Base-by-base conservation (phyloP, 2,888 invertebrate species). In the Rhamnusium bicolor region DNA sequence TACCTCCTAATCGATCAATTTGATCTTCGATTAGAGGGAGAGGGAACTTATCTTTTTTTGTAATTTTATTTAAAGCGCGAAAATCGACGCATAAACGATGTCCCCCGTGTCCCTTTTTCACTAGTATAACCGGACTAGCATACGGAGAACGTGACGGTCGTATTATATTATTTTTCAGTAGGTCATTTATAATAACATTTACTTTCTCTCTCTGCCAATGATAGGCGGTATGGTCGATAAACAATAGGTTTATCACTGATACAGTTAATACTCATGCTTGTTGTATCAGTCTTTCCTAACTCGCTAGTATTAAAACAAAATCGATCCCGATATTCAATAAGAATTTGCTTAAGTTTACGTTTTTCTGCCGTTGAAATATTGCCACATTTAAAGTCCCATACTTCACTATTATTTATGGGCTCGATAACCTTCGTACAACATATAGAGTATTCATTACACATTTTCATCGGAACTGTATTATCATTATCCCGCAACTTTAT, bases 51-150 rank as follows among this genome's bases (percentile, higher is more conserved):
- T 56, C 53, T 27, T 21, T 40, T 14, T 24, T 21, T 29, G 71
- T 65, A n/a, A 60, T 66, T 54, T 71, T 63, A 66, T 66, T 71
- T 14, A 71, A 21, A 2, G 49, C 24, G n/a, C 65, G 40, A 46
- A 62, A 71, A 49, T 71, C 71, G n/a, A 62, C 62, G 24, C 65
- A 65, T 16, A 63, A 29, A 1, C 66, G 53, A 14, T 56, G 18
- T 2, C 56, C 56, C 0, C 67, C 67, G 32, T 67, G 46, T 24
- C 29, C 16, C 12, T 63, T 51, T 18, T 19, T 10, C 6, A 63
- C 51, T 24, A 63, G n/a, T 8, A 51, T 10, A 6, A 24, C 6
- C 24, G 27, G 63, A 51, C 47, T 47, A 14, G 29, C 63, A 27
- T 51, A 63, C 10, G 51, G 67, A 6, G 56, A 67, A 16, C n/a